Evolutionary conservation across 2,797 vertebrate genomes (phyloP), one percentile per base, ranked within the genome.

Genomic region (Argentina silus): DNA sequence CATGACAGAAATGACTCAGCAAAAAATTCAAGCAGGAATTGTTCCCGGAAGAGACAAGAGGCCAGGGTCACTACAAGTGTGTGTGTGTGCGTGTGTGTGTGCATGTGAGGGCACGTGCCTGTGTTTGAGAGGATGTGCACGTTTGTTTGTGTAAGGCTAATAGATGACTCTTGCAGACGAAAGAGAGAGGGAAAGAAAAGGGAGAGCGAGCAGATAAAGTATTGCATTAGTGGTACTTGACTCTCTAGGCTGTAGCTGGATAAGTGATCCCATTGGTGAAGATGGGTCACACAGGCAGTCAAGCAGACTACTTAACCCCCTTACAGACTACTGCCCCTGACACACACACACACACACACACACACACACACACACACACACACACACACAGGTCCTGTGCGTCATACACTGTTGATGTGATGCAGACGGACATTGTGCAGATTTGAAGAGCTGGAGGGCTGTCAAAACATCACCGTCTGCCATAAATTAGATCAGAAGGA

Each of bases 401-500:
- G 57, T 59, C 57, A 59, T 10, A 10, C 11, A 12, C 57, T 21
- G 19, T 71, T 86, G 83, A 89, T 80, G 81, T 81, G 76, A 85
- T 73, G 72, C 81, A 60, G 77, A 74, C 81, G 79, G 85, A 84
- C 87, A 75, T 82, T 77, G 78, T 73, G 81, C 81, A 59, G 57
- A 59, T 59, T 21, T 59, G 57, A 19, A 10, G n/a, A 23, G 21
- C 81, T 17, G 76, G 85, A 85, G 74, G 77, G 74, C 82, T 91
- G 91, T 91, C 88, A 91, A 89, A 91, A 90, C 86, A 90, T 88
- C 83, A 90, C 82, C 85, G 86, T 88, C 83, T 90, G 90, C 81
- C 89, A 77, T 76, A 81, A 83, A 85, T 87, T 86, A 81, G 10
- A 69, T 82, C 79, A 81, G 72, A 72, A 36, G 27, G 27, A 36